Percentiles rank a stretch among this genome's conserved stretches.
phyloP scores from a whole-genome alignment of 23 tunicate genomes.

The Pegea sp. region DNA sequence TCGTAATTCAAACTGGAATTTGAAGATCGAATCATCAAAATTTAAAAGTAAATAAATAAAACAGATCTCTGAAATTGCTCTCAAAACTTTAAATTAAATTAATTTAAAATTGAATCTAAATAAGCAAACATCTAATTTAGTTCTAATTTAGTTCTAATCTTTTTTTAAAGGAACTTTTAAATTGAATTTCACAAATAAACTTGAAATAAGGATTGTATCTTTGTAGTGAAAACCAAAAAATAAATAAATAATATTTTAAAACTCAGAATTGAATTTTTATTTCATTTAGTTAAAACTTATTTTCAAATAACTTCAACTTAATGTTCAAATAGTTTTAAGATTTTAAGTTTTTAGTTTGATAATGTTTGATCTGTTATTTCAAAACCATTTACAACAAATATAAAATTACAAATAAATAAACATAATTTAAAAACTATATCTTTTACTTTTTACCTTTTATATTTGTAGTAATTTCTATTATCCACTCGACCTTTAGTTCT shows the following conservation, averaged over 20 bases:
- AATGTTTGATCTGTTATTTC: background rate
- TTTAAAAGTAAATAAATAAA: background rate
- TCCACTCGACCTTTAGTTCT: constrained; percentile 83
- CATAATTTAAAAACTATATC: background rate
- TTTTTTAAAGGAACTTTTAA: no score
- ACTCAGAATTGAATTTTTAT: background rate
- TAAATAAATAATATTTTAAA: no score
- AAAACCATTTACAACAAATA: background rate
- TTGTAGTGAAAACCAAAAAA: no score
- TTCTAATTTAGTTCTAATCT: no score
- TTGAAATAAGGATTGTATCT: no score
- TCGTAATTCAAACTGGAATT: constrained; percentile 70
- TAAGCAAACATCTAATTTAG: no score
- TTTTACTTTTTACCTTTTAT: constrained; percentile 30
- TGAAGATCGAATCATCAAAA: no score
- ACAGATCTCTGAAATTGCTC: background rate
- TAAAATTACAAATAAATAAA: background rate
- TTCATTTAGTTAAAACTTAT: background rate
- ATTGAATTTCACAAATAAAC: no score
- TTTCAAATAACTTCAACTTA: background rate
- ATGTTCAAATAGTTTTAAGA: background rate
- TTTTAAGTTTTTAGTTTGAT: background rate
- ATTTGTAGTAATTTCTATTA: constrained; percentile 53
- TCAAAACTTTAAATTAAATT: background rate
- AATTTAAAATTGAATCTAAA: no score